Base-by-base conservation (phyloP, 2,113 vertebrate genomes). In the Leuciscus idus region DNA sequence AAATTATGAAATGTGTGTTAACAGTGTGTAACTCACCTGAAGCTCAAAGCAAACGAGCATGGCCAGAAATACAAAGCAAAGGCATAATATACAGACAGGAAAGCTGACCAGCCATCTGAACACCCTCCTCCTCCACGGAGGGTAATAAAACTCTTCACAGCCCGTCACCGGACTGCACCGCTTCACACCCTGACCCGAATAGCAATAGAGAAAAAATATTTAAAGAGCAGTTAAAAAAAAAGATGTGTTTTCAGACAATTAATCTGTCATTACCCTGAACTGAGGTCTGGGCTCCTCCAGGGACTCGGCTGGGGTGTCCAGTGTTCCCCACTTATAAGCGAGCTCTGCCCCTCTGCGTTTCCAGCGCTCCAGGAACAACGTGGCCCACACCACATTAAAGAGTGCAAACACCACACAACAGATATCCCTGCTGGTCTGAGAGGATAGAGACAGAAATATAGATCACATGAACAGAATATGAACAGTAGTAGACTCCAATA, bases 1-100 rank as follows among this genome's bases (percentile, higher is more conserved):
- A 43, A 43, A 43, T 7, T 0, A 43, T 43, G 10, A 9, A 9
- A 43, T 76, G 46, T 11, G 26, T 33, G 30, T 39, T 11, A 73
- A 75, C 26, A 23, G 13, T 50, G 21, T 55, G 19, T 19, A 68
- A 87, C 94, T 87, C 86, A 97, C 98, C 97, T 99, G 98, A 91
- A 99, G 96, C 94, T 98, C 97, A 87, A 99, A 97, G 95, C 98
- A 99, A 94, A 96, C 96, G 59, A 99, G 96, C 97, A 99, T 99
- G 90, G 97, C 95, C 85, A 99, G 93, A 95, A 99, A 99, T 94
- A 97, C 96, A 15, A 96, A 92, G 91, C 94, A 93, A 85, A 99
- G 96, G 93, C 97, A 98, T 92, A 96, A 87, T 89, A 98, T 91
- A 91, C 98, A 99, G 89, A 99, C 81, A 6, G 98, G 98, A 57